Base-by-base conservation (phyloP, 1,140 invertebrate species). In the Apis dorsata region DNA sequence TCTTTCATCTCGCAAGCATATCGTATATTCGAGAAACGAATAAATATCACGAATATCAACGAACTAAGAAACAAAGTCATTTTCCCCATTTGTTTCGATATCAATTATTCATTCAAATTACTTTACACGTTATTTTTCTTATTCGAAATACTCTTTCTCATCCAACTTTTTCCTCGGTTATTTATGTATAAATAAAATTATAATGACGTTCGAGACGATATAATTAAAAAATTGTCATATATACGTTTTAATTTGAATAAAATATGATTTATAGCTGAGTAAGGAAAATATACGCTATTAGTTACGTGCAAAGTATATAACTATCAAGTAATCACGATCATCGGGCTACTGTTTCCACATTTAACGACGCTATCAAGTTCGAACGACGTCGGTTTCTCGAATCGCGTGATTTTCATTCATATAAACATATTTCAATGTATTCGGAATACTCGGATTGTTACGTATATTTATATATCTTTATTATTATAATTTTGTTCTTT, bases 11-110 rank as follows among this genome's bases (percentile, higher is more conserved):
- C 51, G 17, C n/a, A 77, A 66, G 75, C 51, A 68, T 57, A 68
- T 57, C 63, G 63, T 63, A 63, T 78, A 63, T 51, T 68, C 75
- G 63, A 63, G 62, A 77, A 68, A 63, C 51, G 75, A 66, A 51
- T 2, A 28, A 66, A 28, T 53, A 44, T 28, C 62, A 44, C 21
- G 28, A 60, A 66, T 66, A 28, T 77, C n/a, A 55, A 34, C 34
- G 34, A 34, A n/a, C 10, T 11, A 60, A n/a, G 34, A 44, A 7
- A 0, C 34, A 44, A 44, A 44, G 34, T 44, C 5, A 44, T 44
- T 44, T 44, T 44, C 5, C 34, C 34, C 34, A 7, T 44, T 24
- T 44, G 34, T 44, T 44, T 44, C 34, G 34, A 44, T 7, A 44
- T 44, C 34, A 0, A 7, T 44, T 44, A 44, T 44, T 44, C 34